Conservation (phyloP, 2,113 vertebrate genomes). For the Zootoca vivipara region DNA sequence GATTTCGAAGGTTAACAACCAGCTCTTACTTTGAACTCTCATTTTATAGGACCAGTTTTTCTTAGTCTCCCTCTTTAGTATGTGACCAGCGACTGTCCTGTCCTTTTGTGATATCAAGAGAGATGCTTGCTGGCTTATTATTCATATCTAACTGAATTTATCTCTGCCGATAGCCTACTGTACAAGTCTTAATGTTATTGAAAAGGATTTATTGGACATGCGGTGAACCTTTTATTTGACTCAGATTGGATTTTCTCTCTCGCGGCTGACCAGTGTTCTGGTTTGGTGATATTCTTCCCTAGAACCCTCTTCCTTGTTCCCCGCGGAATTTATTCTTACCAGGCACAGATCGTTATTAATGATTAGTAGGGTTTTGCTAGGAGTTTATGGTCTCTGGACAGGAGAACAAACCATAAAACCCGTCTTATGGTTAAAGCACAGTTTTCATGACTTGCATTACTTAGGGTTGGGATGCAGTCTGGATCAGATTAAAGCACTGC, state of each 20-base stretch:
- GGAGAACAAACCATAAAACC: conserved; percentile 1
- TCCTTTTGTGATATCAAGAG: neutral
- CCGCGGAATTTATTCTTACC: neutral
- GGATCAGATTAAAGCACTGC: neutral
- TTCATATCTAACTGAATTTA: neutral
- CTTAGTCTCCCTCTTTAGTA: neutral
- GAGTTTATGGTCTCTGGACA: conserved; percentile 4
- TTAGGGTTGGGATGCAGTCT: neutral
- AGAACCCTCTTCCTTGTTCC: conserved; percentile 3
- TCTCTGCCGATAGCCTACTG: neutral
- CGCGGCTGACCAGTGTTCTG: neutral
- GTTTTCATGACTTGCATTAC: neutral
- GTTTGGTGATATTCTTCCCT: neutral
- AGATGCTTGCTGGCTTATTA: neutral
- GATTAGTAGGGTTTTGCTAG: conserved; percentile 35
- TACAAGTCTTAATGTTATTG: conserved; percentile 4
- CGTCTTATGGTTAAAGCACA: neutral
- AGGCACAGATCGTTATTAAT: conserved; percentile 1
- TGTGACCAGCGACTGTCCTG: neutral
- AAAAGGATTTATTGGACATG: neutral
- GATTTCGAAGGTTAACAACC: neutral
- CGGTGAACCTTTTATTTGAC: conserved; percentile 16
- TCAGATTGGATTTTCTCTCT: conserved; percentile 26
- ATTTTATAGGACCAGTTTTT: neutral
- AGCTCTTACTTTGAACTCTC: neutral